Evolutionary conservation across 2,888 invertebrate species (phyloP).

Genomic region (Nasonovia ribisnigri): DNA sequence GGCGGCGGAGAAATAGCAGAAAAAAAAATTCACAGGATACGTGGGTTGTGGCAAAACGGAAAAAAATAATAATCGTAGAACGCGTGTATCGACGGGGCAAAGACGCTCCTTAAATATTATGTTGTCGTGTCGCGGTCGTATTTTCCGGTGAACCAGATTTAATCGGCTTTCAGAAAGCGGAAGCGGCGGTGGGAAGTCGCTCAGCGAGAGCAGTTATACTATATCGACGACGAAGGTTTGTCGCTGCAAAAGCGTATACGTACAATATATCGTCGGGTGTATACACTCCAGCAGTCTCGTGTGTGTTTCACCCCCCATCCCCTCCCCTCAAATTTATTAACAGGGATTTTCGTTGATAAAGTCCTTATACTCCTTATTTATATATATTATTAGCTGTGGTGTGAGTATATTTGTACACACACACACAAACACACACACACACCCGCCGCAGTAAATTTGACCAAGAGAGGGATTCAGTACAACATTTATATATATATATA

Average conservation of each 20-base stretch:
- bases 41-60: no score
- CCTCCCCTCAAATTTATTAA: conserved; percentile 47
- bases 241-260: not conserved
- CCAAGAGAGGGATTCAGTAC: not conserved
- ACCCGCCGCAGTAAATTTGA: conserved; percentile 11
- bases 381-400: not conserved
- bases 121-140: not conserved
- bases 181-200: not conserved
- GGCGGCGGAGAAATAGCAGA: not conserved
- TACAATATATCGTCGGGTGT: not conserved
- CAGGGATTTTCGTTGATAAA: conserved; percentile 44
- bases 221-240: not conserved
- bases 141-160: not conserved
- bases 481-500: not conserved
- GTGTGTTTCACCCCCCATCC: not conserved
- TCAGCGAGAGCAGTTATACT: not conserved
- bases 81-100: not conserved
- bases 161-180: conserved; percentile 9
- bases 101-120: not conserved
- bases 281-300: not conserved
- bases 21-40: not conserved
- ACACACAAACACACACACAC: not conserved
- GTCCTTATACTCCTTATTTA: not conserved
- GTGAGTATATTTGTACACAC: not conserved
- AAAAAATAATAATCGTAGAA: not conserved